Conservation (phyloP, 1,140 invertebrate species). For the Pentalonia nigronervosa region DNA sequence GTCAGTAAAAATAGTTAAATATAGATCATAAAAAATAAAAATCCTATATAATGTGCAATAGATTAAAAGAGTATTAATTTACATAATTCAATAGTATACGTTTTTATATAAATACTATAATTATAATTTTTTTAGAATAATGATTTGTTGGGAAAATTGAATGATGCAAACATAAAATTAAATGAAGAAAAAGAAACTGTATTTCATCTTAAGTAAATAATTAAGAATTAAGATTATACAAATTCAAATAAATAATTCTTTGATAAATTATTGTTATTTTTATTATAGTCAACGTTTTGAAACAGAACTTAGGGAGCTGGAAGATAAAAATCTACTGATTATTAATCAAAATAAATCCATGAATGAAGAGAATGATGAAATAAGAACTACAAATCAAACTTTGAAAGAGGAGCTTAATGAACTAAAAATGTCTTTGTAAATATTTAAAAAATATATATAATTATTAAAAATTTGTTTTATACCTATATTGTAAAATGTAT, state of each 20-base stretch:
- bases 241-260: neutral
- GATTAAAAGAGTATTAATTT: neutral
- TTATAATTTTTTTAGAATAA: slow-evolving; percentile 13
- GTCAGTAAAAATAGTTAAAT: neutral
- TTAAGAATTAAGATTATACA: neutral
- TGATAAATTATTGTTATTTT: slow-evolving; percentile 21
- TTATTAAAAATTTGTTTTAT: neutral
- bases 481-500: slow-evolving; percentile 10
- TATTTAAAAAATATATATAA: neutral
- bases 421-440: slow-evolving; percentile 25
- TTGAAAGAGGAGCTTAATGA: neutral
- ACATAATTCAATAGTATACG: neutral
- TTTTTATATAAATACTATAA: neutral
- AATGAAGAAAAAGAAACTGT: slow-evolving; percentile 42
- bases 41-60: neutral
- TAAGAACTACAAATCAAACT: neutral
- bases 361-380: neutral
- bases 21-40: neutral
- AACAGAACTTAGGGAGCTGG: neutral
- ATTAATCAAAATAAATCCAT: neutral
- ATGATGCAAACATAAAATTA: neutral
- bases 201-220: neutral
- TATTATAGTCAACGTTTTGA: slow-evolving; percentile 33
- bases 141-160: neutral
- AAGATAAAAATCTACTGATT: neutral